Percentiles rank a stretch among this genome's conserved stretches.
Evolutionary conservation across 53 echinoderm and acorn worm species (phyloP).

Genomic region (Paracentrotus lividus): DNA sequence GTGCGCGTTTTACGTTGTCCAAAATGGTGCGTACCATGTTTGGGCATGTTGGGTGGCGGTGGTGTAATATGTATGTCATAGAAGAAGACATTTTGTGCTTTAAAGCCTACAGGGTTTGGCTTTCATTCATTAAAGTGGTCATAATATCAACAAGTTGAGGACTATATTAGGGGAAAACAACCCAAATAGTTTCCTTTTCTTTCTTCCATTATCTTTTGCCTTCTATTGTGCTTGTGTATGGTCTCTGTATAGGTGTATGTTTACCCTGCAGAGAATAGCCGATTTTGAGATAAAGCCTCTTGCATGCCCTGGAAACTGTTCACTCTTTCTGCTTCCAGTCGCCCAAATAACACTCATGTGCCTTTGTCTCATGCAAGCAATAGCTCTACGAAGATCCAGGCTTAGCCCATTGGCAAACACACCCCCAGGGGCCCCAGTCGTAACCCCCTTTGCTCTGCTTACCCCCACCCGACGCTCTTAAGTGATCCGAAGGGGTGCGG

Average conservation of each 20-base stretch:
- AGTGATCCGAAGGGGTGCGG: neutral
- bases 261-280: constrained; percentile 25
- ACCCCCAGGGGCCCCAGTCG: constrained; percentile 29
- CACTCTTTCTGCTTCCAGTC: neutral
- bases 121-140: constrained; percentile 32
- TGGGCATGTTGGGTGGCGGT: too few species aligned
- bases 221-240: constrained; percentile 16
- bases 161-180: constrained; percentile 47
- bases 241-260: constrained; percentile 53
- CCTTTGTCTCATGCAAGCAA: constrained; percentile 48
- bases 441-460: constrained; percentile 37
- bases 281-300: constrained; percentile 46
- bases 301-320: constrained; percentile 20
- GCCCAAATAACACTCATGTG: neutral
- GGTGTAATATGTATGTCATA: neutral
- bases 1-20: too few species aligned
- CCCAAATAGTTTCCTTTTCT: constrained; percentile 43
- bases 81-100: neutral
- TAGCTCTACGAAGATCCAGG: constrained; percentile 48
- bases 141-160: constrained; percentile 45
- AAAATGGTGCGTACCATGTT: too few species aligned
- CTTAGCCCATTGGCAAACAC: constrained; percentile 69
- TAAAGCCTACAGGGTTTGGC: neutral
- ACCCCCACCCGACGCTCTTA: neutral
- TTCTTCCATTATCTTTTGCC: neutral